Base-by-base conservation (phyloP, 2,888 invertebrate species). In the Synergus itoensis region DNA sequence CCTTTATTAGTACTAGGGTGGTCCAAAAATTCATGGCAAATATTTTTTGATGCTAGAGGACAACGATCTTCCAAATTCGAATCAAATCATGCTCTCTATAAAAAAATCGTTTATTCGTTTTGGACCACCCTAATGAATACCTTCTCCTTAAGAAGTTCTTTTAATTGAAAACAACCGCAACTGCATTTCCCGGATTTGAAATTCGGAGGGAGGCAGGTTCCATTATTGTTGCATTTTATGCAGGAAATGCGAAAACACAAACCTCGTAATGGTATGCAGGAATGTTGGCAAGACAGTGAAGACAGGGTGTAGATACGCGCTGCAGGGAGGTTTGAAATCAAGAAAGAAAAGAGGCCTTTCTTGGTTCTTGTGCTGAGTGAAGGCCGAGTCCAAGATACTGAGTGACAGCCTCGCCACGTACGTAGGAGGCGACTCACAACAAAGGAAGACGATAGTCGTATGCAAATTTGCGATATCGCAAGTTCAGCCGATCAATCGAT, bases 231-330 rank as follows among this genome's bases (percentile, higher is more conserved):
- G 65, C 65, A 41, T 88, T 36, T 36, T 87, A 87, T 87, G 86
- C 84, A 88, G 84, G 82, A 88, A 89, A 87, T 85, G 86, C 88
- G 88, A 86, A 91, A 90, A 87, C 87, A 84, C 84, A 87, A 85
- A 78, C 76, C 79, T 84, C 86, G 84, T 92, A 92, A 91, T 91
- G 85, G 87, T 88, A 92, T 92, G 92, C 92, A 92, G 91, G 91
- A 91, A 92, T 91, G 91, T 87, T 82, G 89, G 87, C 86, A 87
- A 87, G 87, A 84, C 85, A 88, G 86, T 85, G 87, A 87, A 86
- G 86, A 87, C 87, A 86, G 90, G 88, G 89, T 87, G 89, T 86
- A 90, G 87, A 84, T 83, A 84, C 84, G 83, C 79, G 80, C 81
- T 83, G 84, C 88, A 86, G 89, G 89, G 89, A 90, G 90, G 89